Conservation (phyloP, 2,888 invertebrate species). For the Hemistola chrysoprasaria region DNA sequence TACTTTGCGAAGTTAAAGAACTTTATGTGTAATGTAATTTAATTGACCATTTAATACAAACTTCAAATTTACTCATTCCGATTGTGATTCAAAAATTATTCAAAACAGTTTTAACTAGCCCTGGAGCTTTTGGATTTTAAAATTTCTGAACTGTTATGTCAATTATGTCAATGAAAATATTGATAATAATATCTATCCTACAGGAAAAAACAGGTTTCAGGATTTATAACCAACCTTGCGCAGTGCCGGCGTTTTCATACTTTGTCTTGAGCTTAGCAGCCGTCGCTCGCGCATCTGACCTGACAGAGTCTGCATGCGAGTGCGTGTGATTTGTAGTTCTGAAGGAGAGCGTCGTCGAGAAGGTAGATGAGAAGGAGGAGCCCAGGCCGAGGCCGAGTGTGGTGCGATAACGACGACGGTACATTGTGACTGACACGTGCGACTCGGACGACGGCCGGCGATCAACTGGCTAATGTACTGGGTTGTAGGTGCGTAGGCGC, state of each 20-base stretch:
- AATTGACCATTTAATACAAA: too few relatives aligned
- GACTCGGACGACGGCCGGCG: slow-evolving; percentile 48
- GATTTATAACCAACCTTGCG: slow-evolving; percentile 78
- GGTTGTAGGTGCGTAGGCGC: slow-evolving; percentile 52
- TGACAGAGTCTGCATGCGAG: slow-evolving; percentile 53
- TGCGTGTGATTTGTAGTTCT: slow-evolving; percentile 56
- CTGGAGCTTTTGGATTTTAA: too few relatives aligned
- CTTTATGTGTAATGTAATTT: too few relatives aligned
- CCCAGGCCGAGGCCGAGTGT: slow-evolving; percentile 72
- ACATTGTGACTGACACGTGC: slow-evolving; percentile 51
- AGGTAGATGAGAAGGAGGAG: slow-evolving; percentile 67
- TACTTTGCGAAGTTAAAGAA: background rate
- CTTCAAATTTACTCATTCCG: too few relatives aligned
- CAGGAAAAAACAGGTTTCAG: too few relatives aligned
- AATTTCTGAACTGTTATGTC: too few relatives aligned
- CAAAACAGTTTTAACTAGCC: too few relatives aligned
- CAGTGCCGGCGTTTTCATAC: slow-evolving; percentile 74
- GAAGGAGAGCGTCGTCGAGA: slow-evolving; percentile 68
- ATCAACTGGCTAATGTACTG: slow-evolving; percentile 49
- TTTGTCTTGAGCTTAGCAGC: slow-evolving; percentile 77
- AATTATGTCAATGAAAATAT: too few relatives aligned
- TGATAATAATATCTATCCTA: too few relatives aligned
- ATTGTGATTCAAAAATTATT: too few relatives aligned
- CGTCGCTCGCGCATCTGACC: slow-evolving; percentile 72
- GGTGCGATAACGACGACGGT: slow-evolving; percentile 75